Conservation (phyloP, 2,888 invertebrate genomes). For the Leptopilina myrica region DNA sequence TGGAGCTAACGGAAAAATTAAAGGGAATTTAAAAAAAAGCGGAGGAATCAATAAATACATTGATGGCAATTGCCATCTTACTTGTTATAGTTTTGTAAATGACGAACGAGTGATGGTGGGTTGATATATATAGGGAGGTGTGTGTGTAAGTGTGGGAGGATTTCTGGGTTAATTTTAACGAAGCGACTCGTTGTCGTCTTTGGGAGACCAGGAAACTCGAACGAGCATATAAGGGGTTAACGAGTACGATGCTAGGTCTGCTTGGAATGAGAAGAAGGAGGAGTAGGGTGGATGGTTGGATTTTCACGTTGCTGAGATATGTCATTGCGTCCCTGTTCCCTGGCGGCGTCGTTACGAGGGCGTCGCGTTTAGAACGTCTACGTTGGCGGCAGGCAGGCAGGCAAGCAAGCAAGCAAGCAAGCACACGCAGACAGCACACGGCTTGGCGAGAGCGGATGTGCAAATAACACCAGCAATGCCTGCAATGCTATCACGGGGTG, state of each 20-base stretch:
- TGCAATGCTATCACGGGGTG: slow-evolving; percentile 44
- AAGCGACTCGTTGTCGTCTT: slow-evolving; percentile 44
- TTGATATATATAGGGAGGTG: background rate
- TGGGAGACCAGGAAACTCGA: slow-evolving; percentile 58
- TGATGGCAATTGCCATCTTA: too few relatives aligned
- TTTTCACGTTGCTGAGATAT: slow-evolving; percentile 54
- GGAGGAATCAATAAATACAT: too few relatives aligned
- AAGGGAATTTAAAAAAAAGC: background rate
- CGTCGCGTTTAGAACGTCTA: slow-evolving; percentile 73
- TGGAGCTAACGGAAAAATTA: too few relatives aligned
- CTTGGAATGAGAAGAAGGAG: slow-evolving; percentile 50
- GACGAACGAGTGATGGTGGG: background rate
- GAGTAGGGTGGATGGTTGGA: slow-evolving; percentile 52
- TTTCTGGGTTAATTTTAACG: slow-evolving; percentile 42
- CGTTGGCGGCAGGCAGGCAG: slow-evolving; percentile 64
- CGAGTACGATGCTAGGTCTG: slow-evolving; percentile 61
- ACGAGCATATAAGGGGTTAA: slow-evolving; percentile 66
- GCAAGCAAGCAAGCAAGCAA: slow-evolving; percentile 52
- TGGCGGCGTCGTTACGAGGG: slow-evolving; percentile 73
- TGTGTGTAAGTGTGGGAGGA: background rate
- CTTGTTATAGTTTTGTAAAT: too few relatives aligned
- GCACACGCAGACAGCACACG: slow-evolving; percentile 49
- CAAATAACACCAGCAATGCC: slow-evolving; percentile 48
- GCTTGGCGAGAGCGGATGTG: slow-evolving; percentile 41
- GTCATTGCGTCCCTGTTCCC: slow-evolving; percentile 70